Evolutionary conservation across 2,888 invertebrate species (phyloP).

Genomic region (Ypsolopha sequella): DNA sequence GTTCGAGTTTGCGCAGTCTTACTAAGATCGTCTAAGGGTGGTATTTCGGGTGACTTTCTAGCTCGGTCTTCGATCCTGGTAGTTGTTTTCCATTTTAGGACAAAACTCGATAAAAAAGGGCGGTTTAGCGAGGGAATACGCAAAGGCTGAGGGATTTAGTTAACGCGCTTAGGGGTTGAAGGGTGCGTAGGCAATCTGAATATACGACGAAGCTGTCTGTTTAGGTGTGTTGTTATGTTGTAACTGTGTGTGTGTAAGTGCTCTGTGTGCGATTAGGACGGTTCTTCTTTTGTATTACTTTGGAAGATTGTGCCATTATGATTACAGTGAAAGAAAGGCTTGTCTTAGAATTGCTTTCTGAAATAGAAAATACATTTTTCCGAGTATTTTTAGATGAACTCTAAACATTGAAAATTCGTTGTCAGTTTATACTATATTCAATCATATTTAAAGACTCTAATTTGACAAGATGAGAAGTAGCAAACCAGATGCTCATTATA

Average conservation of each 20-base stretch:
- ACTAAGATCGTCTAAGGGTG: constrained; percentile 53
- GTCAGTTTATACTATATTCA: no score
- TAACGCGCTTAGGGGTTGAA: constrained; percentile 31
- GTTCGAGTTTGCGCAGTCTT: constrained; percentile 62
- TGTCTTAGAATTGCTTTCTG: no score
- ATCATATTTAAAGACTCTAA: neutral
- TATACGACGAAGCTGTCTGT: no score
- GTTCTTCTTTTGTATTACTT: no score
- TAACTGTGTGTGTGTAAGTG: neutral
- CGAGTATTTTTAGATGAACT: no score
- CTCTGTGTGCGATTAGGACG: no score
- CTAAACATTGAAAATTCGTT: no score
- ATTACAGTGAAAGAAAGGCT: no score
- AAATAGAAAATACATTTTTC: no score
- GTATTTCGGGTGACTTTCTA: constrained; percentile 30
- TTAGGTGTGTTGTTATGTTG: no score
- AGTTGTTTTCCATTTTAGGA: constrained; percentile 71
- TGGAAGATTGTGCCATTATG: no score
- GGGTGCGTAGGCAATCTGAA: constrained; percentile 29
- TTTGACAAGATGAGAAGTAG: neutral
- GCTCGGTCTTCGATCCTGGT: constrained; percentile 51
- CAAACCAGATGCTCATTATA: neutral
- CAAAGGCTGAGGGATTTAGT: constrained; percentile 19
- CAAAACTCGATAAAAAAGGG: constrained; percentile 70
- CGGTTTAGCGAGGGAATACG: constrained; percentile 26